Evolutionary conservation across 2,888 invertebrate genomes (phyloP), one percentile per base, ranked within the genome.

Genomic region (Piscicola geometra): DNA sequence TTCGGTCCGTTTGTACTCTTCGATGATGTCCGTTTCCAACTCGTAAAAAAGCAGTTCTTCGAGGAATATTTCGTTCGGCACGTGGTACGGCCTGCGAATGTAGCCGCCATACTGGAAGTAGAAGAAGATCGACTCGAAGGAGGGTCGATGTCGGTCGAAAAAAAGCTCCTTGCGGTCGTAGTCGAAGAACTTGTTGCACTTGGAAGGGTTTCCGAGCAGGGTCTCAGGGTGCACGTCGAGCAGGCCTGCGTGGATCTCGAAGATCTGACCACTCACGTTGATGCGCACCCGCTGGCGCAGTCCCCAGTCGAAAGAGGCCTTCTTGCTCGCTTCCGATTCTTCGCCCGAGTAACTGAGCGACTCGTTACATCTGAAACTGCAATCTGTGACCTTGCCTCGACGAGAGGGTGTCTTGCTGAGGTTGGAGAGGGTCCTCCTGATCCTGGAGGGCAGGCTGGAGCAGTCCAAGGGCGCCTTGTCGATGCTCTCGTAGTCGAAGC

Each of bases 261-360:
- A 85, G 79, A 83, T 82, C 80, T 83, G 82, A 9, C 85, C 85
- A 75, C 84, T 83, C 15, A 85, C 84, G 79, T 85, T 85, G 75
- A 85, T 83, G 0, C 82, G 82, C 41, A 85, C 81, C 33, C 83
- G 77, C 84, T 84, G 1, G 83, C 83, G 76, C 83, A 78, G 25
- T 82, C 77, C 30, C 78, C 78, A 76, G 83, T 83, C 66, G 78
- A 79, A 78, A 83, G 83, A 60, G n/a, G n/a, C n/a, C n/a, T n/a
- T n/a, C 35, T 36, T n/a, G 56, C 71, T 52, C 66, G 25, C 3
- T 32, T 47, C n/a, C 35, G 33, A 41, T 33, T 25, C n/a, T 32
- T 1, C 25, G 15, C 15, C 15, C 56, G 32, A n/a, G 1, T 21
- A 33, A n/a, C 0, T 28, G 0, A 21, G 0, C 50, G 21, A 33